Conservation (phyloP, 2,797 vertebrate genomes). For the Vultur gryphus region DNA sequence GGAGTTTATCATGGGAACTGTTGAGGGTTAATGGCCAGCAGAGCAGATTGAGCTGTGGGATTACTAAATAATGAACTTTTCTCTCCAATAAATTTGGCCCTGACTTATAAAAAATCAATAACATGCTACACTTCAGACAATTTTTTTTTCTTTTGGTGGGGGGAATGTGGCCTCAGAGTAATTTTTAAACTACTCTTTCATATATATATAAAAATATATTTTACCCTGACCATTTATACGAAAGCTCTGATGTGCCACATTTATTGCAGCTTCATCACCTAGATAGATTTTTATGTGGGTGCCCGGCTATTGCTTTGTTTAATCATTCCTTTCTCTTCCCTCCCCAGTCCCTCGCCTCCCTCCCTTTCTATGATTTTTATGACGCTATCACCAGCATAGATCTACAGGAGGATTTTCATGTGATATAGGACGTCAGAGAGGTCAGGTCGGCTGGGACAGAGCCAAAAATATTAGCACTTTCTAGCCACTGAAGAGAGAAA, state of each 20-base stretch:
- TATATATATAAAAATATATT: conserved; percentile 9
- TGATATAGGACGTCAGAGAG: background rate
- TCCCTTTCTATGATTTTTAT: background rate
- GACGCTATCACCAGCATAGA: background rate
- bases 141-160: background rate
- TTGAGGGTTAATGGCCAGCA: conserved; percentile 54
- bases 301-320: conserved; percentile 51
- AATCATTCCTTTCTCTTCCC: conserved; percentile 35
- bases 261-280: conserved; percentile 48
- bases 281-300: conserved; percentile 46
- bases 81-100: conserved; percentile 51
- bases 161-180: background rate
- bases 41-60: conserved; percentile 51
- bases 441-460: conserved; percentile 39
- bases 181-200: conserved; percentile 27
- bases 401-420: background rate
- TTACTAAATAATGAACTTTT: conserved; percentile 65
- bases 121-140: background rate
- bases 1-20: conserved; percentile 37
- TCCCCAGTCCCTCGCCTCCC: background rate
- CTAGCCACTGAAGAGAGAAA: background rate
- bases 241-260: conserved; percentile 37
- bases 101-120: conserved; percentile 62
- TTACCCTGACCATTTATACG: background rate
- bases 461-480: conserved; percentile 4